Base-by-base conservation (phyloP, 1,140 invertebrate species). In the Sitophilus oryzae region DNA sequence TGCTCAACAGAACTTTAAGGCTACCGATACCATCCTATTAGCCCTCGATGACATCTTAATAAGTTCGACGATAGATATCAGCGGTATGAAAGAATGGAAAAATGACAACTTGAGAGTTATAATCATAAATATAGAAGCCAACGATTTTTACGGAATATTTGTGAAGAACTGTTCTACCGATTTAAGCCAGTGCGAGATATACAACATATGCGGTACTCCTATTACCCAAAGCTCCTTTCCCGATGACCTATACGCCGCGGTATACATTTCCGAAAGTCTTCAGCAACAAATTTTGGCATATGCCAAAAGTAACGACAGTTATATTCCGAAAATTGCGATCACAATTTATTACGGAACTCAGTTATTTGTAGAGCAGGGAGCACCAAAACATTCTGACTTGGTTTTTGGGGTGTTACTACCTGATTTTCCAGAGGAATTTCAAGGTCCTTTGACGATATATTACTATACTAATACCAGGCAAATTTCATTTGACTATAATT, bases 1-100 rank as follows among this genome's bases (percentile, higher is more conserved):
- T 10, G 51, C 59, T 4, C 59, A 61, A 35, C 8, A 36, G n/a
- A 57, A 38, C 20, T 61, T 50, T 30, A 43, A 52, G 40, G 46
- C 54, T 22, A 61, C 59, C 3, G 56, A 58, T 18, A 38, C 16
- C 10, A 20, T 53, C 23, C 19, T 58, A 16, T 1, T 47, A 34
- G 11, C 19, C 10, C 14, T 58, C 2, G 56, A 58, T 18, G 6
- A 10, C 16, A 34, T 21, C 11, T 49, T 57, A 47, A 30, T 34
- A 30, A 15, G 35, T 35, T 5, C 14, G 8, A n/a, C n/a, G n/a
- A n/a, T n/a, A n/a, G n/a, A n/a, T n/a, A n/a, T n/a, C n/a, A n/a
- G n/a, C n/a, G 8, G 45, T 9, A 4, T 15, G 38, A 19, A 9
- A 21, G 37, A 51, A 45, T 46, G 30, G 30, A 40, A 25, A 2